Base-by-base conservation (phyloP, 2,888 invertebrate species). In the Coleophora flavipennella region DNA sequence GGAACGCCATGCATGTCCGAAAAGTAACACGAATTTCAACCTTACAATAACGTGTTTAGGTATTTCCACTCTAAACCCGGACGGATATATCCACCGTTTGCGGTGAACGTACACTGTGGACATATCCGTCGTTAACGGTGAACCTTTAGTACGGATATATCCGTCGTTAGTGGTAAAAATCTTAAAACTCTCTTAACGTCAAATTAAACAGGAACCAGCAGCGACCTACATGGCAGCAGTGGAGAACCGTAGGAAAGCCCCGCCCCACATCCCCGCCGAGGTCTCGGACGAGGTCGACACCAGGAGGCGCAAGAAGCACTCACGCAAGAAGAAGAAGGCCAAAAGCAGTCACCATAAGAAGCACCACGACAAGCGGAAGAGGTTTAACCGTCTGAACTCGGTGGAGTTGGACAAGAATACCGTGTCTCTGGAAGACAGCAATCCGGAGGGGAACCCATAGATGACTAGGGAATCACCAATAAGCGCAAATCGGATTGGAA, bases 181-280 rank as follows among this genome's bases (percentile, higher is more conserved):
- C n/a, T n/a, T n/a, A n/a, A n/a, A n/a, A n/a, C n/a, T n/a, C n/a
- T n/a, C n/a, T n/a, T n/a, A n/a, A n/a, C n/a, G n/a, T n/a, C n/a
- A 20, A 20, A 4, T 20, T 20, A 4, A 20, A 20, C 45, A 78
- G 79, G 79, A 74, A 41, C 73, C 76, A 2, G 48, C 57, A 0
- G 51, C 53, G 3, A 75, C 69, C 0, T 81, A 79, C 51, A 75
- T 80, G 78, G 81, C 78, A 0, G 78, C 80, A 0, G 69, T 77
- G 0, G 76, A 76, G 1, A 64, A 49, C 2, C 52, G 57, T 0
- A 59, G 61, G 1, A 71, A 65, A 25, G 3, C 40, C 10, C 8
- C 54, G 10, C 3, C 38, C n/a, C 51, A 50, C 34, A 45, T 50
- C 25, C 25, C 45, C 1, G 35, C 37, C 4, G 38, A 29, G 0